phyloP scores from a whole-genome alignment of 2,797 vertebrate species.

The Onychomys leucogaster region DNA sequence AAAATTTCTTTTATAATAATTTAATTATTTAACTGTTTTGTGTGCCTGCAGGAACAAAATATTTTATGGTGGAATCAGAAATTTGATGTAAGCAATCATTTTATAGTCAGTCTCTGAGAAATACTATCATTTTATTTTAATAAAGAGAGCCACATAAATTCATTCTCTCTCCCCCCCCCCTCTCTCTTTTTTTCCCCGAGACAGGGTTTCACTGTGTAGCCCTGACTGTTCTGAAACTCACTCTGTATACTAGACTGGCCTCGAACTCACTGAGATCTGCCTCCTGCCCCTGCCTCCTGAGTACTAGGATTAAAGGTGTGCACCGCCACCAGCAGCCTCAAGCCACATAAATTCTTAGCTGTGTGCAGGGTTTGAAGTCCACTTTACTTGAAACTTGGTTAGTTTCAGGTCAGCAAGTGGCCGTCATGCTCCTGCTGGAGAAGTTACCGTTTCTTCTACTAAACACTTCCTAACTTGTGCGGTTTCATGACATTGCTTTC shows the following conservation, averaged over 20 bases:
- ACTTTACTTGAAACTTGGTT: neutral
- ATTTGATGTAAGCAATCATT: neutral
- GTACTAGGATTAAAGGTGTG: no score
- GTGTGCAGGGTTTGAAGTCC: neutral
- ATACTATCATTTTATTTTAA: neutral
- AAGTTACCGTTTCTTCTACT: neutral
- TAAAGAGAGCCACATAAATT: neutral
- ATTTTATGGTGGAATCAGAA: constrained; percentile 28
- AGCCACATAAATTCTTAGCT: neutral
- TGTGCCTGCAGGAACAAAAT: neutral
- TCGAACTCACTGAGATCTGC: neutral
- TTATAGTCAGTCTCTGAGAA: constrained; percentile 32
- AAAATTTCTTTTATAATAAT: constrained; percentile 1
- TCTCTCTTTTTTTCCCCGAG: no score
- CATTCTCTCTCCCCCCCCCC: no score
- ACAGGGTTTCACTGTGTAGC: no score
- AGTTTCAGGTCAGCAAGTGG: neutral
- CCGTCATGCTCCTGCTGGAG: neutral
- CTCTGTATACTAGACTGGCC: neutral
- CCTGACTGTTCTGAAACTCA: neutral
- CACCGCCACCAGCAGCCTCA: no score
- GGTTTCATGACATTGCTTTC: neutral
- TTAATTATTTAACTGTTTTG: constrained; percentile 36
- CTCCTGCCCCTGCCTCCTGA: no score
- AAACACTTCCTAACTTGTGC: neutral